These are phyloP conservation scores for Pterostichus madidus DNA, from an alignment of 2,888 invertebrate species.

Conservation along the genomic window DNA sequence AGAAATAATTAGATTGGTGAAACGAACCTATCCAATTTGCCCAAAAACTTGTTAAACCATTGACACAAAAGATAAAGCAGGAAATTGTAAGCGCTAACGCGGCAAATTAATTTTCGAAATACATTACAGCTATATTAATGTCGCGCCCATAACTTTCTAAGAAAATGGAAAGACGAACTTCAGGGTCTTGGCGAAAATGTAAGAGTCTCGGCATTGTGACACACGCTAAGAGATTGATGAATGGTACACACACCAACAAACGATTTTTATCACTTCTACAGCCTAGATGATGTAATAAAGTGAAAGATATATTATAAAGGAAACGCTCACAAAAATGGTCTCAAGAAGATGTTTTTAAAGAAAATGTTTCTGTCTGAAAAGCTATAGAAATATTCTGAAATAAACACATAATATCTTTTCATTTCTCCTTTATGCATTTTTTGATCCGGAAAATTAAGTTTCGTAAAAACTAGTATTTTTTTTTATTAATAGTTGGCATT, in stretches of 20 bases:
- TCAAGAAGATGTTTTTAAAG: constrained; percentile 16
- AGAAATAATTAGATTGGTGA: constrained; percentile 5
- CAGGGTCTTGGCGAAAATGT: not conserved
- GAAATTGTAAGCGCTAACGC: constrained; percentile 26
- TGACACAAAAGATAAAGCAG: constrained; percentile 41
- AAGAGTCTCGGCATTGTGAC: constrained; percentile 17
- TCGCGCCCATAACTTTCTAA: constrained; percentile 20
- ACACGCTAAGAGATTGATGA: constrained; percentile 43
- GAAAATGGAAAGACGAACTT: constrained; percentile 31
- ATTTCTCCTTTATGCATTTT: not conserved
- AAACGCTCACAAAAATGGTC: not conserved
- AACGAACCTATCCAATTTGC: constrained; percentile 19
- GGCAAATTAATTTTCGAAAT: constrained; percentile 42
- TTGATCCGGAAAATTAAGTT: not conserved
- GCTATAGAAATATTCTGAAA: not conserved
- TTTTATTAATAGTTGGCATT: too few relatives aligned
- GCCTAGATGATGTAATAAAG: constrained; percentile 48
- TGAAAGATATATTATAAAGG: constrained; percentile 42
- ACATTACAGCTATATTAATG: constrained; percentile 41
- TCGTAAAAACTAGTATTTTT: not conserved
- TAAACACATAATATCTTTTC: not conserved
- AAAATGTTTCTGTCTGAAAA: constrained; percentile 11
- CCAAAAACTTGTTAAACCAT: constrained; percentile 2
- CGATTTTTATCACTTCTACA: constrained; percentile 44
- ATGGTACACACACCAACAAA: constrained; percentile 24